Base-by-base conservation (phyloP, 2,797 vertebrate genomes). In the Gastrophryne carolinensis region DNA sequence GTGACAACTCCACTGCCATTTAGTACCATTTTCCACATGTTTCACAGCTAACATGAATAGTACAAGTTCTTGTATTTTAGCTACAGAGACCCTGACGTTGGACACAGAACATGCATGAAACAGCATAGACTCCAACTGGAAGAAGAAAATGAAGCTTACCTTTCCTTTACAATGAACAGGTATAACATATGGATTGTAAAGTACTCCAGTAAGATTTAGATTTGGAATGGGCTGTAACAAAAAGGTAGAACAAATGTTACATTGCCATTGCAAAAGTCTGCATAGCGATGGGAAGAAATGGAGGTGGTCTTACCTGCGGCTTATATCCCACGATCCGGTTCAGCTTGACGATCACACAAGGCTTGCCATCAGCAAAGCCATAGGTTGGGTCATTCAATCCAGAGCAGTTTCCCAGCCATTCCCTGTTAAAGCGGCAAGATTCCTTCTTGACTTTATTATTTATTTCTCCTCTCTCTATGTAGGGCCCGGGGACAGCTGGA, bases 321-420 rank as follows among this genome's bases (percentile, higher is more conserved):
- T 79, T 93, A 86, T 92, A 99, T 84, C 92, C 94, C 65, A 98
- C 87, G 13, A 99, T 92, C 81, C 96, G 90, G 91, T 99, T 99
- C 72, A 99, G 94, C 82, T 99, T 99, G 71, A 97, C 87, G 0
- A 99, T 88, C 54, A 98, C 26, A 72, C 97, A 99, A 0, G 98
- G 98, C 29, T 90, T 95, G 68, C 96, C 97, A 0, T 87, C 80
- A 1, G 3, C 78, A 81, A 96, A 99, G 24, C 97, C 97, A 0
- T 66, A 99, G 0, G 0, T 1, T 0, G 21, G 0, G 11, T 98
- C 96, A 0, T 0, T 0, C 0, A 57, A 0, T 2, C 96, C 98
- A 12, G 95, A 94, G 85, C 98, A 99, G 56, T 76, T 82, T 0
- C 58, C 81, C 13, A 99, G 87, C 94, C 82, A 92, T 1, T 63